Conservation (phyloP, 2,113 vertebrate species). For the Chloebia gouldiae region DNA sequence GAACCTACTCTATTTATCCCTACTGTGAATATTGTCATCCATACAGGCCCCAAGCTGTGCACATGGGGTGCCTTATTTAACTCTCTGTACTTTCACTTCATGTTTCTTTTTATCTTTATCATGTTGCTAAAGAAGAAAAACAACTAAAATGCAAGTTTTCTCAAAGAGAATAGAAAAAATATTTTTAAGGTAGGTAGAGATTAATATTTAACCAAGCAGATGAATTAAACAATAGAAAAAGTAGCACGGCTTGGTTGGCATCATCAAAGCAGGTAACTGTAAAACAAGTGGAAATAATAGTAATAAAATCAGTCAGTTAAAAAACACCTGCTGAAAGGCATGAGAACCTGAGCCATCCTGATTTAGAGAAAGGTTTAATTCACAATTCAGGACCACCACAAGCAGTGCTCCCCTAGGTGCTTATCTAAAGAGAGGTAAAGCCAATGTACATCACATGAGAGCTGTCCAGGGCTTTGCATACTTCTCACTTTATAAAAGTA, state of each 20-base stretch:
- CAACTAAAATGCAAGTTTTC: background rate
- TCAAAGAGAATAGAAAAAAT: background rate
- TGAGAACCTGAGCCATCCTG: background rate
- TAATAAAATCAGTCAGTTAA: background rate
- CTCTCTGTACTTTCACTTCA: background rate
- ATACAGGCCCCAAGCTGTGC: background rate
- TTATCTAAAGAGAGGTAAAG: background rate
- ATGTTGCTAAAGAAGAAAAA: background rate
- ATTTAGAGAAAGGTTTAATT: background rate
- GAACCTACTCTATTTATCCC: background rate
- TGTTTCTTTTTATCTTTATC: background rate
- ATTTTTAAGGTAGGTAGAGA: background rate
- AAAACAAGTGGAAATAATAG: background rate
- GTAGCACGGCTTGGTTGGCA: background rate
- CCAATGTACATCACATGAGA: accelerated
- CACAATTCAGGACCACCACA: background rate
- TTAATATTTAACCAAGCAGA: background rate
- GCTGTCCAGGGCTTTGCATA: background rate
- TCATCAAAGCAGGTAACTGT: background rate
- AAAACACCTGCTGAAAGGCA: background rate
- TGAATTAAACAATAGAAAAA: background rate
- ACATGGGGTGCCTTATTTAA: background rate
- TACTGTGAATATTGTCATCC: background rate
- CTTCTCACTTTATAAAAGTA: background rate
- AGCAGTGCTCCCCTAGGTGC: background rate